Base-by-base conservation (phyloP, 2,113 vertebrate species). In the Phoxinus phoxinus region DNA sequence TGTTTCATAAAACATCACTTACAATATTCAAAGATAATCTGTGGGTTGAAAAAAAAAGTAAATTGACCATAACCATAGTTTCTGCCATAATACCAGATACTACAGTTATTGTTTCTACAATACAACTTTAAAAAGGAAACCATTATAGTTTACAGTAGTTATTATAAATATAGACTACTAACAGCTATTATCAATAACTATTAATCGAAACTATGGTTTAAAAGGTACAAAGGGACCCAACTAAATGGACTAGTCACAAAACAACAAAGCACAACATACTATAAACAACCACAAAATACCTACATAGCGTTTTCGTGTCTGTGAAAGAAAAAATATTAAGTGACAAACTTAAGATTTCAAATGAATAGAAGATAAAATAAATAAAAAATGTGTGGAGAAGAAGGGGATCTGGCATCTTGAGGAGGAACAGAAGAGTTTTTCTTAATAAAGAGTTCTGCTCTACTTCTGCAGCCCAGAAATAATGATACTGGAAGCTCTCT, bases 381-480 rank as follows among this genome's bases (percentile, higher is more conserved):
- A 32, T 2, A 23, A 32, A n/a, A 11, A 48, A 71, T 5, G 32
- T n/a, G 35, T 4, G 23, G 9, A 41, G 30, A 56, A 41, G 30
- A 56, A 35, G 4, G 23, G 48, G 27, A 35, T 53, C 17, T 77
- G 74, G 15, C 13, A 19, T 75, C 44, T 75, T 25, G 46, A 15
- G 46, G 25, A 27, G 23, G 2, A 77, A 53, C 27, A 48, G 25
- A 53, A 32, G 25, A 51, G 13, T 23, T 77, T n/a, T 53, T 76
- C 37, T 41, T 41, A 41, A 41, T 41, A 41, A 41, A 41, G 37
- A 41, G 65, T 4, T 8, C 19, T 76, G 74, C 74, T 53, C 74
- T 51, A 6, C 4, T 76, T 76, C 48, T 79, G 32, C 76, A 59
- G 76, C 21, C 58, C 27, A 79, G 9, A 61, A 79, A 61, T 79